These are phyloP conservation scores for Leuctra nigra DNA, from an alignment of 2,888 invertebrate genomes.

Conservation along the genomic window DNA sequence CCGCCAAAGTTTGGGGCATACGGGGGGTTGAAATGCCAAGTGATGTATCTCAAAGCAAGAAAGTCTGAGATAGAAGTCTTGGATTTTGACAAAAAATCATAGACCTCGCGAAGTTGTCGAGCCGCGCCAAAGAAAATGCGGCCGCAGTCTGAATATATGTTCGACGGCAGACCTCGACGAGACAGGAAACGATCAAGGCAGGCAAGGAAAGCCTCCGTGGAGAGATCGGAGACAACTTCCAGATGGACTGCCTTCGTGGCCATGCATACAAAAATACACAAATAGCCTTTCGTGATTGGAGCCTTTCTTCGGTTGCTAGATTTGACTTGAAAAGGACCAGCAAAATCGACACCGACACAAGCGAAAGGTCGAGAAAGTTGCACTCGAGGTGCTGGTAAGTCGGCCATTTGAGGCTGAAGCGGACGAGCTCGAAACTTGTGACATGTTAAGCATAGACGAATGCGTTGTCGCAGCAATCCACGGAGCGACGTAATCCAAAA, in stretches of 20 bases:
- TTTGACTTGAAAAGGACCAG: conserved; percentile 14
- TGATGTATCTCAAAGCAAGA: too few relatives aligned
- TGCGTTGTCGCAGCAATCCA: neutral
- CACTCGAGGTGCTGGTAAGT: neutral
- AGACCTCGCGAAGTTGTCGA: too few relatives aligned
- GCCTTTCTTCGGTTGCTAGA: conserved; percentile 23
- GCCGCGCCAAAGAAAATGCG: conserved; percentile 32
- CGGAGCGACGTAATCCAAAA: neutral
- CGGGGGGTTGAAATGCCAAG: conserved; percentile 32
- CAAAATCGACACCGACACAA: neutral
- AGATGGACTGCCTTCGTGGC: conserved; percentile 27
- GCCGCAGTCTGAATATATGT: conserved; percentile 33
- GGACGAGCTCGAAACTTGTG: neutral
- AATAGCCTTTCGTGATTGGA: conserved; percentile 28
- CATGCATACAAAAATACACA: conserved; percentile 28
- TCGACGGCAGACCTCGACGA: conserved; percentile 28
- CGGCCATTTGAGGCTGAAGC: neutral
- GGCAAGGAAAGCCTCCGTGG: conserved; percentile 29
- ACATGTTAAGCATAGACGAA: neutral
- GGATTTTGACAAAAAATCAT: too few relatives aligned
- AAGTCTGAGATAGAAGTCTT: too few relatives aligned
- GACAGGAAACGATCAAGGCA: conserved; percentile 28
- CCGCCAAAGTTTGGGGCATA: conserved; percentile 30
- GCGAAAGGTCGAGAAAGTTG: neutral
- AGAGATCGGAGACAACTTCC: conserved; percentile 29